Percentiles rank a stretch among this genome's conserved stretches.
Conservation (phyloP, 2,113 vertebrate species). For the Spea multiplicata region DNA sequence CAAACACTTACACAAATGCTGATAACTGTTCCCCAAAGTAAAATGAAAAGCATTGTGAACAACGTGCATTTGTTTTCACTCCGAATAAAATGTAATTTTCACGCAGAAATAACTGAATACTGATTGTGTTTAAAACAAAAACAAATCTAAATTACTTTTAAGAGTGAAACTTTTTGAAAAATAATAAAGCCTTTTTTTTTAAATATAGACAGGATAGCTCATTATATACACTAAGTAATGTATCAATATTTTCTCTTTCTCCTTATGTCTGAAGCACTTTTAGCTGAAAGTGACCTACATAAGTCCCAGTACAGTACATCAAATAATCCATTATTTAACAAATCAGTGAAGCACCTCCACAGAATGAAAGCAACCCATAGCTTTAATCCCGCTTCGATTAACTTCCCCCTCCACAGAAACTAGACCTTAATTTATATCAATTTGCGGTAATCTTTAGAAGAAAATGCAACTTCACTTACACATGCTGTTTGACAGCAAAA, state of each 20-base stretch:
- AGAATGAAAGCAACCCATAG: conserved; percentile 67
- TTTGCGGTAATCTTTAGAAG: conserved; percentile 70
- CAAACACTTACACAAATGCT: not conserved
- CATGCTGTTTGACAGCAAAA: conserved; percentile 65
- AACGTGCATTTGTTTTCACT: conserved; percentile 8
- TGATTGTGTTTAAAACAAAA: conserved; percentile 2
- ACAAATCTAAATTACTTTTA: conserved; percentile 19
- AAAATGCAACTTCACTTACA: conserved; percentile 65
- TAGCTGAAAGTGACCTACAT: conserved; percentile 63
- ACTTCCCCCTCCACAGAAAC: conserved; percentile 72
- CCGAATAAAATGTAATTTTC: not conserved
- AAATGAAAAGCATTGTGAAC: conserved; percentile 3
- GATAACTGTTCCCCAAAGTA: not conserved
- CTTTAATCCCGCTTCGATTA: conserved; percentile 76
- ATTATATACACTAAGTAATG: conserved; percentile 47
- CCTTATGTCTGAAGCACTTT: conserved; percentile 54
- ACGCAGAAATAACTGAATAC: conserved; percentile 17
- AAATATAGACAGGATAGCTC: conserved; percentile 23
- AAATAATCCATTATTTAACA: conserved; percentile 68
- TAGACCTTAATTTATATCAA: conserved; percentile 86
- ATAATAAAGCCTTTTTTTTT: conserved; percentile 20
- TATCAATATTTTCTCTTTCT: conserved; percentile 40
- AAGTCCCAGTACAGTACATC: conserved; percentile 59
- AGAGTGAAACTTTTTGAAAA: conserved; percentile 26
- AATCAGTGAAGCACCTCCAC: conserved; percentile 67